Evolutionary conservation across 2,888 invertebrate genomes (phyloP).

Genomic region (Corbicula japonica): DNA sequence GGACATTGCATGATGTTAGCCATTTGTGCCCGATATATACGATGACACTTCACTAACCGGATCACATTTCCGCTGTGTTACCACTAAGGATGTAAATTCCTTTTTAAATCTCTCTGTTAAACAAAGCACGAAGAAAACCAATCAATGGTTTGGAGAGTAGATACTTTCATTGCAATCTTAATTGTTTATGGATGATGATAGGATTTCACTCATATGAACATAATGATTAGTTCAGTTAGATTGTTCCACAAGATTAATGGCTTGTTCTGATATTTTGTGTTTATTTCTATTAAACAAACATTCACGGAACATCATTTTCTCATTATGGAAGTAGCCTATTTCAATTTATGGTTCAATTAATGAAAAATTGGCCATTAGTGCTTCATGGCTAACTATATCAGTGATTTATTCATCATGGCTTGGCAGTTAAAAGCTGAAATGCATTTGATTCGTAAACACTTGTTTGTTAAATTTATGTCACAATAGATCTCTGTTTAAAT

Average conservation of each 20-base stretch:
- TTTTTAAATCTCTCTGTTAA: slow-evolving; percentile 11
- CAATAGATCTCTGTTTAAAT: no score
- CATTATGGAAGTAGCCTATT: slow-evolving; percentile 31
- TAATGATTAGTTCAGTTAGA: neutral
- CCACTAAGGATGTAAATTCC: neutral
- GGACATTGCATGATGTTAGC: slow-evolving; percentile 2
- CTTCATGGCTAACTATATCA: no score
- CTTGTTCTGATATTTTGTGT: slow-evolving; percentile 10
- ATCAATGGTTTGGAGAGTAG: neutral
- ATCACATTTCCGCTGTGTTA: slow-evolving; percentile 5
- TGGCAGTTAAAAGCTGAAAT: no score
- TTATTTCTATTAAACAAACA: slow-evolving; percentile 17
- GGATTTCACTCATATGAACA: slow-evolving; percentile 8
- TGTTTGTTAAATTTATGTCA: no score
- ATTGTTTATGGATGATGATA: slow-evolving; percentile 13
- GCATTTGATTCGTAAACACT: no score
- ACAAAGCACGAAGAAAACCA: slow-evolving; percentile 1
- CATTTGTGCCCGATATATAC: slow-evolving; percentile 5
- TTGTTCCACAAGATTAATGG: neutral
- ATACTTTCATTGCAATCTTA: slow-evolving; percentile 13
- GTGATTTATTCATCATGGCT: no score
- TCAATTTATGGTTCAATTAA: slow-evolving; percentile 18
- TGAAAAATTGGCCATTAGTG: no score
- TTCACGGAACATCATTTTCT: slow-evolving; percentile 20
- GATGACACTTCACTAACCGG: neutral